Evolutionary conservation across 2,797 vertebrate genomes (phyloP), one percentile per base, ranked within the genome.

Genomic region (Peromyscus eremicus): DNA sequence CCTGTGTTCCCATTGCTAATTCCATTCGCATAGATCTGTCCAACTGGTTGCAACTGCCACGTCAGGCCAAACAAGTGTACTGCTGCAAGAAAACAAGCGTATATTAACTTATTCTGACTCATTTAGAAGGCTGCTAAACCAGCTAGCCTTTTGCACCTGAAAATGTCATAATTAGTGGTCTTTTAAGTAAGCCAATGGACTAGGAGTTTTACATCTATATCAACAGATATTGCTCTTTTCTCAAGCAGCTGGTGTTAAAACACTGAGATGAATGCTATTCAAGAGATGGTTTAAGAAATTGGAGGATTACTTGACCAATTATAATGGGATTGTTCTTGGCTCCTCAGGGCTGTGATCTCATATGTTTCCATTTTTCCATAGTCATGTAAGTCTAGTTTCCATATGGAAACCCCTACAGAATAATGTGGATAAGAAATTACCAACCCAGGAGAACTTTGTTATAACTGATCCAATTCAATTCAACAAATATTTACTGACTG

Each of bases 51-150:
- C 91, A 99, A 99, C 94, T 99, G 99, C 99, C 99, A 99, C 98
- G 99, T 99, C 99, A 99, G 99, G 98, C 99, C 99, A 98, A 99
- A 99, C 99, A 99, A 99, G 99, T 99, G 99, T 97, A 99, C 99
- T 98, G 99, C 99, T 99, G 98, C 98, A 99, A 98, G 98, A 98
- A 98, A 98, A 98, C 96, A 96, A 98, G 97, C 55, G 97, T 66
- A 97, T 94, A 97, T 98, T 98, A 98, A 98, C 43, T 98, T 98
- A 98, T 97, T 96, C 73, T 94, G 96, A 96, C 94, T 89, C 75
- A 73, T 34, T 80, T 60, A 92, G 55, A 86, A 89, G 70, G 60
- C 76, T 89, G 94, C 81, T 79, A 94, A 89, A 92, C 25, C 25
- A 79, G 40, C 40, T 88, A 76, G 77, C 13, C 57, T 57, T 92